Percentiles rank a stretch among this genome's conserved stretches.
These are phyloP conservation scores for Nyleta sp. DNA, from an alignment of 2,888 invertebrate genomes.

Conservation along the genomic window DNA sequence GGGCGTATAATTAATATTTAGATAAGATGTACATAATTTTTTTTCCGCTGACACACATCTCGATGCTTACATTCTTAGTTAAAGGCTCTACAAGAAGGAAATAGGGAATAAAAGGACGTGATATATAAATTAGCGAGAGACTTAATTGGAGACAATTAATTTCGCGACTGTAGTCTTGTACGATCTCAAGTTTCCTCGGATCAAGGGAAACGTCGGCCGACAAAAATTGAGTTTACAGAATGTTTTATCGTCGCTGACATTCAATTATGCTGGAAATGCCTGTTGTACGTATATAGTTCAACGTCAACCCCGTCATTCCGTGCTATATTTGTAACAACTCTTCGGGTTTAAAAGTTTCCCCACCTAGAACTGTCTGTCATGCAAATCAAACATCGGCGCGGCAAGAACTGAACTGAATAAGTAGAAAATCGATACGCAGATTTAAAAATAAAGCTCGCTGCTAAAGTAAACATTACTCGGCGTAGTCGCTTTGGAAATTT, in stretches of 20 bases:
- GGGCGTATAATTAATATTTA: not conserved
- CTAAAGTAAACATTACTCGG: constrained; percentile 12
- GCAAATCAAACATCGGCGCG: constrained; percentile 43
- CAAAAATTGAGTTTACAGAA: constrained; percentile 28
- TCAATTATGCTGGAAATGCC: constrained; percentile 34
- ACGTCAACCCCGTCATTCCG: constrained; percentile 24
- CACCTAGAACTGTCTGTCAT: constrained; percentile 31
- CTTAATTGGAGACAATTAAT: constrained; percentile 22
- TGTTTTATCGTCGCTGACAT: constrained; percentile 40
- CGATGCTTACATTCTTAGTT: not conserved
- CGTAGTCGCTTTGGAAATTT: not conserved
- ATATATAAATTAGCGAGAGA: constrained; percentile 4
- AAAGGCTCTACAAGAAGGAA: no score
- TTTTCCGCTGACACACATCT: not conserved
- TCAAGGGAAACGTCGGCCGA: not conserved
- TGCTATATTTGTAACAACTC: constrained; percentile 45
- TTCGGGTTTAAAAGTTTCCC: constrained; percentile 19
- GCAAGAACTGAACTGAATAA: constrained; percentile 26
- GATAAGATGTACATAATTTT: constrained; percentile 2
- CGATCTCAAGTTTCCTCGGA: not conserved
- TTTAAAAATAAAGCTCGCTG: constrained; percentile 29
- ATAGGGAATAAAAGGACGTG: not conserved
- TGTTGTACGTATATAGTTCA: constrained; percentile 16
- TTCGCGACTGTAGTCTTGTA: no score
- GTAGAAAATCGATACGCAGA: constrained; percentile 41